Base-by-base conservation (phyloP, 2,888 invertebrate genomes). In the Metopia argyrocephala region DNA sequence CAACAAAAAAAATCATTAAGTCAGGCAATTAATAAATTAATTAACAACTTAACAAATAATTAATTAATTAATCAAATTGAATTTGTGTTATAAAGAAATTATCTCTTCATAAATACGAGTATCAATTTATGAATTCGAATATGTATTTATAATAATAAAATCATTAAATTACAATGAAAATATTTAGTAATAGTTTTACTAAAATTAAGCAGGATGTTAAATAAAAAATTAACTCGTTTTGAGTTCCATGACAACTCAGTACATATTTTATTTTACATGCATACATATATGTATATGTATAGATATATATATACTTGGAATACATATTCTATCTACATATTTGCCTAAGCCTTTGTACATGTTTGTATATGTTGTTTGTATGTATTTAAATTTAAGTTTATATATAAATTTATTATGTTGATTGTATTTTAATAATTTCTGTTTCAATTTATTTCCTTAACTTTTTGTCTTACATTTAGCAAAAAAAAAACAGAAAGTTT, bases 121-220 rank as follows among this genome's bases (percentile, higher is more conserved):
- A n/a, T n/a, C n/a, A n/a, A n/a, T n/a, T n/a, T n/a, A n/a, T n/a
- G n/a, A n/a, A 61, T 56, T 54, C 48, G 52, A 52, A 61, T 46
- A 57, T 20, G n/a, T 68, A 68, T 46, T 61, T 62, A 61, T 75
- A 54, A 46, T 56, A 56, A 76, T 56, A 38, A 62, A 62, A 56
- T 69, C n/a, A 31, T 12, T 28, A 4, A 27, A 61, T 18, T 2
- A 38, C 54, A 52, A 20, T 2, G 38, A 50, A 56, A 57, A 68
- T 20, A 21, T 62, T 62, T 61, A 21, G 56, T 20, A 69, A 69
- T 48, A 31, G 23, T 76, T 75, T 69, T 62, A 31, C n/a, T 62
- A 69, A 69, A 56, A 21, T 56, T 64, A 48, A 76, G 76, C 54
- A n/a, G 62, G 27, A 69, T 56, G 23, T 69, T 69, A 76, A 76